phyloP scores from a whole-genome alignment of 1,140 invertebrate species.

The Bombus breviceps region DNA sequence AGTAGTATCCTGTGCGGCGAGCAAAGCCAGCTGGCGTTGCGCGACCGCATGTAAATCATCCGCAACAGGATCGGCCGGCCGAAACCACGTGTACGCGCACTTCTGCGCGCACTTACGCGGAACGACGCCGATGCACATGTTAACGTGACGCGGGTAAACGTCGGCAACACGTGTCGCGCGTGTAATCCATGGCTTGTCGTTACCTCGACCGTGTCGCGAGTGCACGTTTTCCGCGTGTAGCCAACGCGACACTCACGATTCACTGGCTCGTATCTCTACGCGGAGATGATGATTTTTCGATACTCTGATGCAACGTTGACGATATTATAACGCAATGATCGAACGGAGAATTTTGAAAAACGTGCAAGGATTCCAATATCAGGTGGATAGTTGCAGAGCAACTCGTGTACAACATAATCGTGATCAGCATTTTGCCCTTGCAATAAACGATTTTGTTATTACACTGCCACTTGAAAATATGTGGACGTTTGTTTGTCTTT shows the following conservation, averaged over 20 bases:
- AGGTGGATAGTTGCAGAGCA: too few relatives aligned
- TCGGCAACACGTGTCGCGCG: slow-evolving; percentile 64
- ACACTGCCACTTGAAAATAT: too few relatives aligned
- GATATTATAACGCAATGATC: too few relatives aligned
- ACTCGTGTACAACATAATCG: too few relatives aligned
- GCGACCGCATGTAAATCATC: slow-evolving; percentile 67
- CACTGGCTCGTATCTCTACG: slow-evolving; percentile 1
- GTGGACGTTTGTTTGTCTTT: too few relatives aligned
- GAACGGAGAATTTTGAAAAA: too few relatives aligned
- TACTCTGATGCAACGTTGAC: too few relatives aligned
- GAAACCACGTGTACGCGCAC: slow-evolving; percentile 61
- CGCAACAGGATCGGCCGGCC: slow-evolving; percentile 54
- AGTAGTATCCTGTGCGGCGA: slow-evolving; percentile 21
- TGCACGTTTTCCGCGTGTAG: not conserved
- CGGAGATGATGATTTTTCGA: too few relatives aligned
- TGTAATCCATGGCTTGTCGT: slow-evolving; percentile 65
- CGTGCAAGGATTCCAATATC: too few relatives aligned
- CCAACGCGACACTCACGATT: not conserved
- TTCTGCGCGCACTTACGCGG: slow-evolving; percentile 62
- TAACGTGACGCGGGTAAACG: slow-evolving; percentile 65
- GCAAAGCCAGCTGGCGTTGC: slow-evolving; percentile 32
- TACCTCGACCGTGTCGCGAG: slow-evolving; percentile 54
- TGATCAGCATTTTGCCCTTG: too few relatives aligned
- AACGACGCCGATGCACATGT: slow-evolving; percentile 66
- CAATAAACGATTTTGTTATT: too few relatives aligned